Evolutionary conservation across 2,888 invertebrate species (phyloP).

Genomic region (Cantharis nigra): DNA sequence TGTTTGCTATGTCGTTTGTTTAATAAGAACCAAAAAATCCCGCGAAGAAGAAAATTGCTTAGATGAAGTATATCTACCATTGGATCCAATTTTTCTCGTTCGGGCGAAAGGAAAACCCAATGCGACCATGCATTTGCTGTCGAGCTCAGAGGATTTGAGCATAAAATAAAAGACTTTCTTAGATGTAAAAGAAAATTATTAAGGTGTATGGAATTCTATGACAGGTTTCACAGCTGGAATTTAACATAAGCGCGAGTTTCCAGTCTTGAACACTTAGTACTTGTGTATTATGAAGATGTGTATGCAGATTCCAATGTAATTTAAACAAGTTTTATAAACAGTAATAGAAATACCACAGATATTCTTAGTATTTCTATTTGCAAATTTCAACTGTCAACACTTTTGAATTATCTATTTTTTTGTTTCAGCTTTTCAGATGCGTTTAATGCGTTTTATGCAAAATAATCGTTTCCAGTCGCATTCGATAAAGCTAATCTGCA

Average conservation of each 20-base stretch:
- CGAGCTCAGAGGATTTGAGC: background rate
- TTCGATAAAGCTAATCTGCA: background rate
- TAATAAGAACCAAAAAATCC: background rate
- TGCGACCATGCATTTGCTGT: background rate
- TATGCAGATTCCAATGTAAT: constrained; percentile 11
- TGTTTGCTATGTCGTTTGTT: background rate
- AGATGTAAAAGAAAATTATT: background rate
- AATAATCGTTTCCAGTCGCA: background rate
- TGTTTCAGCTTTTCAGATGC: background rate
- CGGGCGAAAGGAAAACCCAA: background rate
- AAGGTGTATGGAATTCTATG: constrained; percentile 9
- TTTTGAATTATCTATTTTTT: background rate
- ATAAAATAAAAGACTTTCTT: background rate
- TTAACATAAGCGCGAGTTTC: constrained; percentile 9
- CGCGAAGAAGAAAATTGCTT: background rate
- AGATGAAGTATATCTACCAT: too few species aligned
- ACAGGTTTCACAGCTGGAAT: constrained; percentile 17
- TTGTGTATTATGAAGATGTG: constrained; percentile 9
- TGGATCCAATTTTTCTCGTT: background rate
- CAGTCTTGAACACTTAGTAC: background rate
- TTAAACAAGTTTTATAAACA: constrained; percentile 7
- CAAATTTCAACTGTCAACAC: constrained; percentile 2
- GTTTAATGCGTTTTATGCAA: background rate
- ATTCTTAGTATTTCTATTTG: constrained; percentile 3
- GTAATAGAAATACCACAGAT: background rate